These are phyloP conservation scores for Leptobrachium ailaonicum DNA, from an alignment of 2,113 vertebrate genomes.

Conservation along the genomic window DNA sequence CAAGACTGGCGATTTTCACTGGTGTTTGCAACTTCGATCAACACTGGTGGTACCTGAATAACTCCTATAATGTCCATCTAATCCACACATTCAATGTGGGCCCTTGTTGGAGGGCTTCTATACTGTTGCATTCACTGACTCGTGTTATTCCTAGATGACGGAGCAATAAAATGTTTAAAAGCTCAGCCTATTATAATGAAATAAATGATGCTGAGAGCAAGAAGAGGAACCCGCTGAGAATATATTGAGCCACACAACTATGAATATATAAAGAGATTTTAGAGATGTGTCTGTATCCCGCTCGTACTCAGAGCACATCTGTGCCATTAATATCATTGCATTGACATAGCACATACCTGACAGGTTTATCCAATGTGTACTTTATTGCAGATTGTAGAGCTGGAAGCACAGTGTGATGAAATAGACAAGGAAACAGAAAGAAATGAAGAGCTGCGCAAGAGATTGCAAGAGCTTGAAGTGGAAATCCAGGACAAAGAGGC, in stretches of 20 bases:
- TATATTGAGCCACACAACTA: neutral
- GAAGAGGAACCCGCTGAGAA: neutral
- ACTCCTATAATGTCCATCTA: no score
- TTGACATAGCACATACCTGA: neutral
- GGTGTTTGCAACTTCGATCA: no score
- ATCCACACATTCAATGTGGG: no score
- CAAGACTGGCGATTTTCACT: no score
- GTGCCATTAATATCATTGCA: neutral
- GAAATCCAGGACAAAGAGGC: slow-evolving; percentile 89
- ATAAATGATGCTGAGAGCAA: neutral
- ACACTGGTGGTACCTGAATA: no score
- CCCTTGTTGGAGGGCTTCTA: no score
- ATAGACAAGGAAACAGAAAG: slow-evolving; percentile 84
- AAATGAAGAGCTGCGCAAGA: slow-evolving; percentile 75
- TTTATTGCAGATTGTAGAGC: slow-evolving; percentile 77
- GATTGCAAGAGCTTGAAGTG: slow-evolving; percentile 83
- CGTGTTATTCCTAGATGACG: no score
- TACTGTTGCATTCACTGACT: no score
- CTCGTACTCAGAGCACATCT: neutral
- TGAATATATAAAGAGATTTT: neutral
- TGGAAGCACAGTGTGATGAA: slow-evolving; percentile 86
- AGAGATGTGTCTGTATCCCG: neutral
- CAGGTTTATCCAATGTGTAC: slow-evolving; percentile 10
- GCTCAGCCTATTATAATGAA: no score
- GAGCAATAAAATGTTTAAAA: no score